Evolutionary conservation across 2,888 invertebrate species (phyloP).

Genomic region (Thymelicus sylvestris): DNA sequence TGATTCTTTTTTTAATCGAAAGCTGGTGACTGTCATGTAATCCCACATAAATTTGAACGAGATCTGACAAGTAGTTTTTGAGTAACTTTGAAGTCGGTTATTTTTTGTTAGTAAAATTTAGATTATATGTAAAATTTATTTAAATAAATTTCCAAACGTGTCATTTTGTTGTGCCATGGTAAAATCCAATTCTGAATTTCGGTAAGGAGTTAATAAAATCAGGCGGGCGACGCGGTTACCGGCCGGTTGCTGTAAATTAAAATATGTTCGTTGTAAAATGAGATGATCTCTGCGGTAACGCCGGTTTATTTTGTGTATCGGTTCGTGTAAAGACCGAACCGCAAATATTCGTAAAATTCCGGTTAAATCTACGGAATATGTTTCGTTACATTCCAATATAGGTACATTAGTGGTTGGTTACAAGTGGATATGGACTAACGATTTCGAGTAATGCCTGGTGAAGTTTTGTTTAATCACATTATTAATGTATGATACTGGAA

Average conservation of each 20-base stretch:
- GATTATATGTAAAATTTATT: not conserved
- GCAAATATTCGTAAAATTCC: conserved; percentile 28
- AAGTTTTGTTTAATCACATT: too few species aligned
- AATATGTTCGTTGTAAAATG: conserved; percentile 34
- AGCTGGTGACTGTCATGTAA: too few species aligned
- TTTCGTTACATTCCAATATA: not conserved
- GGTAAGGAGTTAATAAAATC: conserved; percentile 37
- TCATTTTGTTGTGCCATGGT: conserved; percentile 14
- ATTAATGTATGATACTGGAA: too few species aligned
- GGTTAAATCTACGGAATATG: not conserved
- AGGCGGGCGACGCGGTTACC: conserved; percentile 22
- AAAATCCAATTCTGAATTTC: conserved; percentile 13
- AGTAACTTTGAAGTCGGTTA: too few species aligned
- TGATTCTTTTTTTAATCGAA: too few species aligned
- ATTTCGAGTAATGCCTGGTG: not conserved
- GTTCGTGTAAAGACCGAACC: conserved; percentile 16
- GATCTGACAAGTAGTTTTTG: too few species aligned
- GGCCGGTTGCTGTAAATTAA: conserved; percentile 27
- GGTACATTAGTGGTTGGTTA: conserved; percentile 1
- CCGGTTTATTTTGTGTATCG: conserved; percentile 27
- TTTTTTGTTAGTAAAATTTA: too few species aligned
- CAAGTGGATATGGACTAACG: not conserved
- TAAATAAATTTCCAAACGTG: not conserved
- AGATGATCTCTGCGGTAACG: conserved; percentile 26
- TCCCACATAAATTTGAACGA: too few species aligned